Percentiles rank a stretch among this genome's conserved stretches.
phyloP scores from a whole-genome alignment of 2,888 invertebrate species.

The Dynastes maya region DNA sequence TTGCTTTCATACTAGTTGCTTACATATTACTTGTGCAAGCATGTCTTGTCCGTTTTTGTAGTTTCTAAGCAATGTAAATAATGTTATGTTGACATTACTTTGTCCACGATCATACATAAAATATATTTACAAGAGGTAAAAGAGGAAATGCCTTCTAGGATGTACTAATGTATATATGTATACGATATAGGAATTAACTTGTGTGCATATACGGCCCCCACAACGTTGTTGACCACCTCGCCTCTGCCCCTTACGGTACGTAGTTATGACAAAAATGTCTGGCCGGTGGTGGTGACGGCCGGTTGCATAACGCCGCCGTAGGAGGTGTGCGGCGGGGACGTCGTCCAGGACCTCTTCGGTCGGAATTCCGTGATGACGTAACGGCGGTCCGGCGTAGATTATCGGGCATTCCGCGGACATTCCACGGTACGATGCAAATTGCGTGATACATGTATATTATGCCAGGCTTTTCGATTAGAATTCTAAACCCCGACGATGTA shows the following conservation, averaged over 20 bases:
- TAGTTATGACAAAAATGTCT: conserved; percentile 51
- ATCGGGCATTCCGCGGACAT: conserved; percentile 67
- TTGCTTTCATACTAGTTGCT: no score
- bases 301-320: conserved; percentile 38
- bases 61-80: no score
- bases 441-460: conserved; percentile 66
- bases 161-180: background rate
- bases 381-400: conserved; percentile 66
- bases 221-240: background rate
- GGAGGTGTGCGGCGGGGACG: conserved; percentile 33
- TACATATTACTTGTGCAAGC: no score
- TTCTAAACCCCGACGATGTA: conserved; percentile 52
- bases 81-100: no score
- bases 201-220: background rate
- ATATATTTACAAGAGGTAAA: background rate
- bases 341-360: conserved; percentile 47
- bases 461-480: conserved; percentile 58
- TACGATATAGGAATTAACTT: conserved; percentile 18
- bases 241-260: background rate
- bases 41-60: no score
- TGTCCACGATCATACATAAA: background rate
- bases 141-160: background rate
- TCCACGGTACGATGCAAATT: conserved; percentile 61
- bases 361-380: conserved; percentile 66
- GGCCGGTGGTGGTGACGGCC: conserved; percentile 30